Evolutionary conservation across 2,797 vertebrate genomes (phyloP).

Genomic region (Glyptemys insculpta): DNA sequence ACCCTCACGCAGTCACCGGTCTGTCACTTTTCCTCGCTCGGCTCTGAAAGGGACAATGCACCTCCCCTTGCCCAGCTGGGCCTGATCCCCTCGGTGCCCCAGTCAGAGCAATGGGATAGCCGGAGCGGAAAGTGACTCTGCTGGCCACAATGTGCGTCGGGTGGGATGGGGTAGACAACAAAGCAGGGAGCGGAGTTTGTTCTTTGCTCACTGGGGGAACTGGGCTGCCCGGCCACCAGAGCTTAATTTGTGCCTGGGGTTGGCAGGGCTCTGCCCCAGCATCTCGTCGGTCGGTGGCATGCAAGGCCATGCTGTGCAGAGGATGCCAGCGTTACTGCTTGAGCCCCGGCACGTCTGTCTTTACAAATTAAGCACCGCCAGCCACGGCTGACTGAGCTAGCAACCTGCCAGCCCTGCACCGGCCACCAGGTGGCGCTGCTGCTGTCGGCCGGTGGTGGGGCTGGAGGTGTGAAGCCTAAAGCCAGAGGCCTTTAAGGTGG

Average conservation of each 20-base stretch:
- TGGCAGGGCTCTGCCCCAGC: not conserved
- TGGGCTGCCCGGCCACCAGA: not conserved
- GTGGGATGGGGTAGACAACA: not conserved
- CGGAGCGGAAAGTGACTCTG: too few relatives aligned
- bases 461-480: not conserved
- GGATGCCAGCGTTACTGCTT: not conserved
- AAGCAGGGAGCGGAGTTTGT: not conserved
- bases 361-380: not conserved
- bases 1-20: not conserved
- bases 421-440: not conserved
- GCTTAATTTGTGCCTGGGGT: not conserved
- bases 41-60: not conserved
- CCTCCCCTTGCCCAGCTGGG: too few relatives aligned
- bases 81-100: too few relatives aligned
- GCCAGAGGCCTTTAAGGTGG: too few relatives aligned
- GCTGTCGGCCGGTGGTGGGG: fast-evolving
- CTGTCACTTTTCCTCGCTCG: too few relatives aligned
- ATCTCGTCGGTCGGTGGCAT: not conserved
- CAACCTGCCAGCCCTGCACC: not conserved
- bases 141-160: too few relatives aligned
- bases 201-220: not conserved
- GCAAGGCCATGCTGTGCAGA: too few relatives aligned
- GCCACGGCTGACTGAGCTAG: not conserved
- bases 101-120: too few relatives aligned
- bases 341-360: not conserved